A percentile compares a stretch with the other conserved stretches of the same genome.
Evolutionary conservation across 2,113 vertebrate species (phyloP).

Genomic region (Datnioides undecimradiatus): DNA sequence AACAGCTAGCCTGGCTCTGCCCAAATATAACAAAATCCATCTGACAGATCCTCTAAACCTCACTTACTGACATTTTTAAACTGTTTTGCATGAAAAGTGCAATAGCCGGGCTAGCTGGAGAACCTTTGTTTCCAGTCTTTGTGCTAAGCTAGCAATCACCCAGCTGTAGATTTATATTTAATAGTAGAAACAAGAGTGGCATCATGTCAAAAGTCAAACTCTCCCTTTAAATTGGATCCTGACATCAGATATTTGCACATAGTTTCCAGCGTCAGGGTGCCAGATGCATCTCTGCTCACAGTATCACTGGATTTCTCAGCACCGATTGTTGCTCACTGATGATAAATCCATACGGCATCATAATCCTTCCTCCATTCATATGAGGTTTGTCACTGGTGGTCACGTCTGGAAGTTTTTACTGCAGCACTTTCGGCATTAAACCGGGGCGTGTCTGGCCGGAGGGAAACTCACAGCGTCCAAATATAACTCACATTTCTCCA

Average conservation of each 20-base stretch:
- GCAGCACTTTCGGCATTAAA: constrained; percentile 60
- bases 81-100: background rate
- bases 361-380: constrained; percentile 31
- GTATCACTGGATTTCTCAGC: background rate
- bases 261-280: constrained; percentile 24
- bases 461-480: constrained; percentile 62
- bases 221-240: background rate
- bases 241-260: constrained; percentile 31
- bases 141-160: background rate
- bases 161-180: background rate
- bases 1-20: background rate
- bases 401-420: constrained; percentile 78
- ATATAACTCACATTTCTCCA: constrained; percentile 62
- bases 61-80: background rate
- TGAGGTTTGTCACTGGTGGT: constrained; percentile 61
- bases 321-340: constrained; percentile 35
- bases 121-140: background rate
- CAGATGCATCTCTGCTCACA: background rate
- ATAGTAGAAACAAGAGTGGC: background rate
- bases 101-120: background rate
- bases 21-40: background rate
- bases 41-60: background rate
- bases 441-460: constrained; percentile 68
- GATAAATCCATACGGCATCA: constrained; percentile 36
- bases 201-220: background rate